A percentile compares a stretch with the other conserved stretches of the same genome.
Evolutionary conservation across 2,797 vertebrate species (phyloP).

Genomic region (Garrulus glandarius): DNA sequence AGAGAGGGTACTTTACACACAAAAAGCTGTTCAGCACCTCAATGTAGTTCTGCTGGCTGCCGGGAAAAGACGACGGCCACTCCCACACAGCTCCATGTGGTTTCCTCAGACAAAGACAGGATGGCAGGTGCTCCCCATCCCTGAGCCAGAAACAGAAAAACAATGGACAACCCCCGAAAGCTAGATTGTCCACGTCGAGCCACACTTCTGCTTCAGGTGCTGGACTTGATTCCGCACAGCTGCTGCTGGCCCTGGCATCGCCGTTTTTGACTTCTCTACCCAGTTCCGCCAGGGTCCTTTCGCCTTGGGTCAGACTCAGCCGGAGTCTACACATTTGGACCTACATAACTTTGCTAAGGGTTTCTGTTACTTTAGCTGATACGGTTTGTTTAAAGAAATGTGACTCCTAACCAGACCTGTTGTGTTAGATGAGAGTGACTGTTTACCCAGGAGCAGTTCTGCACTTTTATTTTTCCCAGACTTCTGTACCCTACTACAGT

Average conservation of each 20-base stretch:
- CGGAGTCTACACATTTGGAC: neutral
- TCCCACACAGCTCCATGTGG: accelerated
- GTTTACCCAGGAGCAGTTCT: neutral
- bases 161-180: neutral
- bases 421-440: neutral
- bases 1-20: neutral
- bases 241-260: accelerated
- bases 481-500: neutral
- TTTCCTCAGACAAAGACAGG: neutral
- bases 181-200: accelerated
- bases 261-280: accelerated
- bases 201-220: accelerated
- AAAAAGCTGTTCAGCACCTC: neutral
- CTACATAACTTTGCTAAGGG: neutral
- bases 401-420: neutral
- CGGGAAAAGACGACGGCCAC: accelerated
- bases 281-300: neutral
- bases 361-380: neutral
- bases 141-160: neutral
- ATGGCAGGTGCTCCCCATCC: neutral
- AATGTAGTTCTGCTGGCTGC: accelerated
- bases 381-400: neutral
- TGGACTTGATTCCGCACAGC: accelerated
- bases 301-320: neutral
- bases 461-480: neutral